phyloP scores from a whole-genome alignment of 2,113 vertebrate species.

The Microtus montanus region DNA sequence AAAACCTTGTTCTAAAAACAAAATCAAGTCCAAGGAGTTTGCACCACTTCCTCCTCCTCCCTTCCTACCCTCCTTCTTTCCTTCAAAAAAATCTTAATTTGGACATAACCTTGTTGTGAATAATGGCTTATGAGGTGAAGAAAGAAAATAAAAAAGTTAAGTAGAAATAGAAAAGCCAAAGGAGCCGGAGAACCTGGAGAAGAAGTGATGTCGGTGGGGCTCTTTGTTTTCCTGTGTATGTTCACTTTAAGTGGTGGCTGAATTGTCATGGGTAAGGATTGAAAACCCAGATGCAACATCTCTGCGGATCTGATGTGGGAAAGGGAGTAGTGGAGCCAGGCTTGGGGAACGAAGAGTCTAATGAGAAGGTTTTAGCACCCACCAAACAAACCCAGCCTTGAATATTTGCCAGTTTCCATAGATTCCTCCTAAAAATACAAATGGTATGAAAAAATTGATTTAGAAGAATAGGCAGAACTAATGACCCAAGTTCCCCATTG shows the following conservation, averaged over 20 bases:
- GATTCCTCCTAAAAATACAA: too few species aligned
- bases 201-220: rapidly evolving
- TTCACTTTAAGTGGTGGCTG: background rate
- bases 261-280: background rate
- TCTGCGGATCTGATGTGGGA: background rate
- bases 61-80: background rate
- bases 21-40: background rate
- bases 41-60: background rate
- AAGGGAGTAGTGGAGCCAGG: background rate
- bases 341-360: too few species aligned
- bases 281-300: background rate
- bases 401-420: too few species aligned
- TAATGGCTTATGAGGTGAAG: background rate
- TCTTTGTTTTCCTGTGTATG: background rate
- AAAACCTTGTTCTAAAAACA: constrained; percentile 23
- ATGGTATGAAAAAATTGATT: too few species aligned
- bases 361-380: too few species aligned
- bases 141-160: background rate
- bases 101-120: background rate
- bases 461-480: too few species aligned
- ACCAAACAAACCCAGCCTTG: too few species aligned
- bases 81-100: background rate
- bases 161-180: background rate
- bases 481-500: too few species aligned
- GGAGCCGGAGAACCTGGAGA: background rate